Evolutionary conservation across 2,113 vertebrate species (phyloP), one percentile per base, ranked within the genome.

Genomic region (Haemorhous mexicanus): DNA sequence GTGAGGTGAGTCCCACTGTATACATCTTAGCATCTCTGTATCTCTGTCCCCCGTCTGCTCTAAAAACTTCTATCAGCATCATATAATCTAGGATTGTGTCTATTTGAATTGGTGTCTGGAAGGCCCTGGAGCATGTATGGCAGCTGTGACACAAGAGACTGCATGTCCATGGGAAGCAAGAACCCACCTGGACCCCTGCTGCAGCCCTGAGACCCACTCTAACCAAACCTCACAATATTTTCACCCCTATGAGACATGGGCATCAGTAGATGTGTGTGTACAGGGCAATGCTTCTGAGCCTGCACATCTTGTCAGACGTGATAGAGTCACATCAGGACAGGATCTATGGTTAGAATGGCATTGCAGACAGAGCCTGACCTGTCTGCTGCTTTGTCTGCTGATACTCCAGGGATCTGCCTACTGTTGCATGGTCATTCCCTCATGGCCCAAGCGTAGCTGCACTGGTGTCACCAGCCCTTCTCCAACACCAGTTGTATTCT

Each of bases 241-340:
- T 52, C 53, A 47, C 22, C 7, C 2, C 16, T 56, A 3, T 3
- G 5, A 64, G 30, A 44, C 21, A 14, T 0, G 6, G 80, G 7
- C 24, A 30, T 61, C 8, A 47, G 15, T 18, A 55, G 20, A 62
- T 19, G 4, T 13, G 20, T 17, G 17, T 4, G 20, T 13, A 23
- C 8, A 64, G 47, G 35, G 13, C 26, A 64, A 66, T 79, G 73
- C 39, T 24, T 33, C 37, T 44, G 24, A 44, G 50, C 50, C 46
- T 26, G 33, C 2, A 1, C 37, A 35, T 33, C 46, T 64, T 3
- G 13, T 10, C 0, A 0, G 22, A 75, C 0, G 1, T 3, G 7
- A 41, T 4, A 44, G 53, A 59, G n/a, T 15, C 3, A 7, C 67
- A 20, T 19, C 20, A 37, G 27, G 27, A 63, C 55, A 13, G 43